These are phyloP conservation scores for Pseudachorutes palmiensis DNA, from an alignment of 1,140 invertebrate genomes.

Conservation along the genomic window DNA sequence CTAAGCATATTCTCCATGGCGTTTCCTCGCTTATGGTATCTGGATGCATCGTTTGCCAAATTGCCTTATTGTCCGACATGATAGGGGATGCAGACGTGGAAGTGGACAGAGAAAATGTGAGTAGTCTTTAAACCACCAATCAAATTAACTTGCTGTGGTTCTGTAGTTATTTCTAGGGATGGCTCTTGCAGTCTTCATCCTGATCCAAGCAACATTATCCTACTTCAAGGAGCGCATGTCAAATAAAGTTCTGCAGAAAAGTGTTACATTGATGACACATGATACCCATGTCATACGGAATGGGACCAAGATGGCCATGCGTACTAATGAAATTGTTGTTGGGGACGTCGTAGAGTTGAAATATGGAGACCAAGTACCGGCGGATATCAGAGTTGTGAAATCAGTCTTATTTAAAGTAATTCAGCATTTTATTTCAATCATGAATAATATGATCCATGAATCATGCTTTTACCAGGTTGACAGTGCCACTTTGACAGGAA, in stretches of 20 bases:
- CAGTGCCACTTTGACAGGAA: slow-evolving; percentile 32
- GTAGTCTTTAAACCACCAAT: not conserved
- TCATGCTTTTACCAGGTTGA: slow-evolving; percentile 13
- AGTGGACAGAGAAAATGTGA: slow-evolving; percentile 1
- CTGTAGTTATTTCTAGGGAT: not conserved
- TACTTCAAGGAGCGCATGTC: not conserved
- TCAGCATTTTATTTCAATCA: not conserved
- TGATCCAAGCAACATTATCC: not conserved
- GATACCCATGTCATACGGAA: slow-evolving; percentile 43
- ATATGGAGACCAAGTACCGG: slow-evolving; percentile 72
- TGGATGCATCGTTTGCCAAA: not conserved
- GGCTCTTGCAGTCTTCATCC: not conserved
- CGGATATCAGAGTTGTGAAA: slow-evolving; percentile 66
- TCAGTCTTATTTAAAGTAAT: slow-evolving; percentile 54
- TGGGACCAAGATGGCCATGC: slow-evolving; percentile 52
- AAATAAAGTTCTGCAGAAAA: not conserved
- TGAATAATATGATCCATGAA: not conserved
- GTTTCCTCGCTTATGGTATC: slow-evolving; percentile 1
- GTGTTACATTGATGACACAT: not conserved
- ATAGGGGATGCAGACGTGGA: not conserved
- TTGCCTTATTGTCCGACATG: not conserved
- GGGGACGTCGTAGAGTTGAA: slow-evolving; percentile 75
- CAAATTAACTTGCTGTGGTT: not conserved
- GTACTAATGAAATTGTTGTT: slow-evolving; percentile 59
- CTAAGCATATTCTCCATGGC: not conserved